These are phyloP conservation scores for Torymus tubicola DNA, from an alignment of 2,888 invertebrate species.

Conservation along the genomic window DNA sequence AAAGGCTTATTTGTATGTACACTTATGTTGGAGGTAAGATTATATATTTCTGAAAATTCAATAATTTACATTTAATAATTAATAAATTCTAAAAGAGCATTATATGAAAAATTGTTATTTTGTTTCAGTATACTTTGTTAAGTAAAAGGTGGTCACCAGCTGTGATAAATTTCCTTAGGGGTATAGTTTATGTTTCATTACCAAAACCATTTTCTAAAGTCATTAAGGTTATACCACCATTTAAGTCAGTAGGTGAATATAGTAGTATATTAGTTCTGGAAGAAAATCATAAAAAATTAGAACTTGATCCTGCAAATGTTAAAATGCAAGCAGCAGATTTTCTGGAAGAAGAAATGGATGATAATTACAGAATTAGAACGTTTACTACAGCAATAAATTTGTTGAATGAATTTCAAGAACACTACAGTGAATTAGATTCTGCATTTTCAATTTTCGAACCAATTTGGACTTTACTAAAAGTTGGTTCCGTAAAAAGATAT, in stretches of 20 bases:
- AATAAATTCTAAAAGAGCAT: neutral
- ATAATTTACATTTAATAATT: conserved; percentile 15
- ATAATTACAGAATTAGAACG: conserved; percentile 82
- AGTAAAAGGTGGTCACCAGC: conserved; percentile 91
- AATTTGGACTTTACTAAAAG: conserved; percentile 79
- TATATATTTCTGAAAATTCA: conserved; percentile 40
- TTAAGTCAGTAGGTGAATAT: conserved; percentile 79
- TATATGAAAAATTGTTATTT: conserved; percentile 27
- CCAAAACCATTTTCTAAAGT: conserved; percentile 80
- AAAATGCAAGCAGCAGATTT: conserved; percentile 81
- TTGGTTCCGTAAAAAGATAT: conserved; percentile 81
- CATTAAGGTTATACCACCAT: conserved; percentile 83
- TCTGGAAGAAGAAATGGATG: conserved; percentile 77
- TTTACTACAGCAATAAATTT: conserved; percentile 79
- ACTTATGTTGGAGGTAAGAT: conserved; percentile 84
- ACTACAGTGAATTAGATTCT: conserved; percentile 68
- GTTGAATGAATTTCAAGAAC: conserved; percentile 78
- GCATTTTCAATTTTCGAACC: conserved; percentile 73
- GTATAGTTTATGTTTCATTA: conserved; percentile 85
- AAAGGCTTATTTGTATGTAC: conserved; percentile 87
- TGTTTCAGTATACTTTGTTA: conserved; percentile 82
- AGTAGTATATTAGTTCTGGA: conserved; percentile 80
- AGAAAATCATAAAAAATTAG: conserved; percentile 73
- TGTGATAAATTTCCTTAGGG: conserved; percentile 87
- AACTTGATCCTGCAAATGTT: conserved; percentile 69